These are phyloP conservation scores for Beaufortia kweichowensis DNA, from an alignment of 2,113 vertebrate species.

Conservation along the genomic window DNA sequence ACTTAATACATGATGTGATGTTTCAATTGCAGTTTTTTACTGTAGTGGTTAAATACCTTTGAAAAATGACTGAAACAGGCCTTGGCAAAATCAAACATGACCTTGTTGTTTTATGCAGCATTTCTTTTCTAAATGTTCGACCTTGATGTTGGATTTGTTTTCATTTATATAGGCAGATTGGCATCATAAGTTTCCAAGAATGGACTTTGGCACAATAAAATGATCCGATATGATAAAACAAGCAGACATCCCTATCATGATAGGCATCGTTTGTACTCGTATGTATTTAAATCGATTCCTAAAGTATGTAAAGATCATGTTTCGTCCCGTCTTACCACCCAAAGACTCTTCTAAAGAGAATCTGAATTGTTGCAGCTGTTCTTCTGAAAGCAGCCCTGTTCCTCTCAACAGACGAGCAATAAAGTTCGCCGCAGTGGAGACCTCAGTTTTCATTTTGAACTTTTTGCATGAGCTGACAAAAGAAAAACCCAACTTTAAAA, in stretches of 20 bases:
- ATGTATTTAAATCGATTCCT: not conserved
- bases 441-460: conserved; percentile 70
- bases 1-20: no score
- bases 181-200: not conserved
- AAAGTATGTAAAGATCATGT: not conserved
- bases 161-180: not conserved
- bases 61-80: no score
- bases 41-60: no score
- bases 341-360: conserved; percentile 71
- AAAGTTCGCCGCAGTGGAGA: conserved; percentile 72
- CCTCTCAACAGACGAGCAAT: conserved; percentile 71
- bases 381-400: conserved; percentile 67
- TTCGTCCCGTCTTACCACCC: conserved; percentile 53
- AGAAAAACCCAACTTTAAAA: not conserved
- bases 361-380: conserved; percentile 71
- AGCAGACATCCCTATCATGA: not conserved
- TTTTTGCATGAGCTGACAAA: conserved; percentile 50
- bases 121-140: not conserved
- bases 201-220: conserved; percentile 25
- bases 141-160: not conserved
- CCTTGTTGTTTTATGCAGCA: not conserved
- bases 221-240: not conserved
- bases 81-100: not conserved
- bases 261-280: not conserved
- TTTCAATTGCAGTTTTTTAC: no score